These are phyloP conservation scores for Oscheius sp. DNA, from an alignment of 2,888 invertebrate species.

Conservation along the genomic window DNA sequence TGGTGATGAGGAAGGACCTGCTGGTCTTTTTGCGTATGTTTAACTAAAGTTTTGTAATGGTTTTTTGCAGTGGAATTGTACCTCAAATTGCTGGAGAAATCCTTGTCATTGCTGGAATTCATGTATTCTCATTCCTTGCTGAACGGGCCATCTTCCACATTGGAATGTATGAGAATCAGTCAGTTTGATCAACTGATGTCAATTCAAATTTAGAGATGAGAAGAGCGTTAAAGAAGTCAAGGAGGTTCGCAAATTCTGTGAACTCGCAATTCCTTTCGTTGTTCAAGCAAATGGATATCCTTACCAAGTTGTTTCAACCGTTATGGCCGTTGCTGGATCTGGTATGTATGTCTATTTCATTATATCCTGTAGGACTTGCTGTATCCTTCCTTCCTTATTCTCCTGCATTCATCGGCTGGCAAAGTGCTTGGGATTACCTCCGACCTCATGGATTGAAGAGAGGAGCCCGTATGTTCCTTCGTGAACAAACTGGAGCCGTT, in stretches of 20 bases:
- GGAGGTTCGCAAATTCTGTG: constrained; percentile 50
- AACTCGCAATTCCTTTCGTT: constrained; percentile 77
- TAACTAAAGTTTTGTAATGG: background rate
- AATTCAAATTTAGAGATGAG: too few species aligned
- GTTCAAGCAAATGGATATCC: constrained; percentile 89
- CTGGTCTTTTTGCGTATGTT: constrained; percentile 76
- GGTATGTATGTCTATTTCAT: constrained; percentile 27
- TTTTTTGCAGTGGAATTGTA: constrained; percentile 84
- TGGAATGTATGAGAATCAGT: constrained; percentile 42
- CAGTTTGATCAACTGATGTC: too few species aligned
- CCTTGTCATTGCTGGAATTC: constrained; percentile 80
- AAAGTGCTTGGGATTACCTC: constrained; percentile 84
- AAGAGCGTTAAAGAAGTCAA: constrained; percentile 44
- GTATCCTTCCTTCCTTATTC: constrained; percentile 86
- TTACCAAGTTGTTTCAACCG: constrained; percentile 78
- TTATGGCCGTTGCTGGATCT: constrained; percentile 56
- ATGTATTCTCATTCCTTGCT: constrained; percentile 75
- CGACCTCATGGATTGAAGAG: constrained; percentile 61
- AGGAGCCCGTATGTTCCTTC: constrained; percentile 64
- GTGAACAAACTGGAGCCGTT: constrained; percentile 66
- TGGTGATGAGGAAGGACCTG: constrained; percentile 85
- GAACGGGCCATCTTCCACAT: constrained; percentile 48
- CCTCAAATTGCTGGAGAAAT: constrained; percentile 87
- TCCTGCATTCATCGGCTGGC: constrained; percentile 84
- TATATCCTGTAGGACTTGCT: constrained; percentile 74